phyloP scores from a whole-genome alignment of 2,113 vertebrate species.

The Meriones unguiculatus region DNA sequence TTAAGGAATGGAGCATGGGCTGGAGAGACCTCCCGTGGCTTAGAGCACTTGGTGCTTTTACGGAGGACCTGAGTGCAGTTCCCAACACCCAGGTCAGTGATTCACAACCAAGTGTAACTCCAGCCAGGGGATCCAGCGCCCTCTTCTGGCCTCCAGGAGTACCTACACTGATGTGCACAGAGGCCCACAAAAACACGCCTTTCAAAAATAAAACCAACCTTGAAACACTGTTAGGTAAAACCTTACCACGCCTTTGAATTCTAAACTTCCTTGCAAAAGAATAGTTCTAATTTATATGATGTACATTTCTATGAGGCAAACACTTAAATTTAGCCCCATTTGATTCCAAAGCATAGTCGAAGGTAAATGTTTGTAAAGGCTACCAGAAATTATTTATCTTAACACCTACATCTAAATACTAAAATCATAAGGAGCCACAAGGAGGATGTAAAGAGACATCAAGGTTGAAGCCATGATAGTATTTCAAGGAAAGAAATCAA shows the following conservation, averaged over 20 bases:
- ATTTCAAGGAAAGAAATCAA: conserved; percentile 26
- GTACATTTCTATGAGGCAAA: not conserved
- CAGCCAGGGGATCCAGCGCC: not conserved
- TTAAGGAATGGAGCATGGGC: conserved; percentile 43
- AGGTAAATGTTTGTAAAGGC: not conserved
- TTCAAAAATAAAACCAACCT: not conserved
- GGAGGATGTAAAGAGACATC: not conserved
- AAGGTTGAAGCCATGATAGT: not conserved
- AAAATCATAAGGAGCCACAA: not conserved
- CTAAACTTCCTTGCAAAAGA: conserved; percentile 13
- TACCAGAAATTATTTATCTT: not conserved
- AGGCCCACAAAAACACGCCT: not conserved
- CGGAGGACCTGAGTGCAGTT: not conserved
- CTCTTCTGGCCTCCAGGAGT: not conserved
- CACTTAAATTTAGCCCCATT: conserved; percentile 26
- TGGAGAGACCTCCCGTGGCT: not conserved
- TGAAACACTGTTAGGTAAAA: not conserved
- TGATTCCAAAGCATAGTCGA: not conserved
- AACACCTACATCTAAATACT: not conserved
- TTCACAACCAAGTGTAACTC: not conserved
- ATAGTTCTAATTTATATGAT: not conserved
- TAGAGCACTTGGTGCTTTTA: not conserved
- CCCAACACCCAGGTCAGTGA: not conserved
- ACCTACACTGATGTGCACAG: not conserved
- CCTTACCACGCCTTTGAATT: conserved; percentile 28